Conservation (phyloP, 2,797 vertebrate species). For the Eptatretus atami region DNA sequence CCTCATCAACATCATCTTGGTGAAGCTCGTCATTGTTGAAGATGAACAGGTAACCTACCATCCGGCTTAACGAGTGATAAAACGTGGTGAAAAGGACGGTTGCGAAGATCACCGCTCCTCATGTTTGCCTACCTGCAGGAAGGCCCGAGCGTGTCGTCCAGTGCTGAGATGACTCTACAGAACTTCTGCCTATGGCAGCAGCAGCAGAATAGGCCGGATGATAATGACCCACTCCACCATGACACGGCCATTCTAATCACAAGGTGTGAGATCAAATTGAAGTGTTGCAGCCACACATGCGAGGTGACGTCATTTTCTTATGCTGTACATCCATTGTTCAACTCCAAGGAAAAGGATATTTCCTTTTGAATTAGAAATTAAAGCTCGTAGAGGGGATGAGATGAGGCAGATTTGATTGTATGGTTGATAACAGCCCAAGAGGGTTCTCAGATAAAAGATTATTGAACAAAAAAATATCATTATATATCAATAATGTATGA, state of each 20-base stretch:
- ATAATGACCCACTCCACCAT: conserved; percentile 1
- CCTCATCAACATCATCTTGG: conserved; percentile 2
- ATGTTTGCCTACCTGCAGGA: neutral
- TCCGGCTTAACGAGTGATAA: conserved; percentile 6
- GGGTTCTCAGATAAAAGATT: too few species aligned
- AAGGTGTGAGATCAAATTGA: neutral
- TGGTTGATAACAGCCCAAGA: too few species aligned
- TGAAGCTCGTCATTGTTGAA: conserved; percentile 1
- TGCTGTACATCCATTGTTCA: too few species aligned
- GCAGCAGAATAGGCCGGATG: neutral
- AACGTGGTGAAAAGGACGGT: neutral
- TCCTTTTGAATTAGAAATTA: too few species aligned
- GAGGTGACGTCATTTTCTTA: too few species aligned
- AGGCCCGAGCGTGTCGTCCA: neutral
- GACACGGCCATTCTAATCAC: conserved; percentile 3
- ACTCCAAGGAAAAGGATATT: too few species aligned
- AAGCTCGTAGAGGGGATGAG: too few species aligned
- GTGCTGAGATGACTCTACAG: neutral
- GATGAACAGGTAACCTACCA: conserved; percentile 8
- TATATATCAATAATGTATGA: too few species aligned
- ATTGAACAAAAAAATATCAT: too few species aligned
- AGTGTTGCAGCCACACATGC: too few species aligned
- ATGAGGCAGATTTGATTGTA: too few species aligned
- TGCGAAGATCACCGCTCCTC: neutral
- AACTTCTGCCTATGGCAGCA: conserved; percentile 5